Conservation (phyloP, 2,113 vertebrate species). For the Pelodiscus sinensis region DNA sequence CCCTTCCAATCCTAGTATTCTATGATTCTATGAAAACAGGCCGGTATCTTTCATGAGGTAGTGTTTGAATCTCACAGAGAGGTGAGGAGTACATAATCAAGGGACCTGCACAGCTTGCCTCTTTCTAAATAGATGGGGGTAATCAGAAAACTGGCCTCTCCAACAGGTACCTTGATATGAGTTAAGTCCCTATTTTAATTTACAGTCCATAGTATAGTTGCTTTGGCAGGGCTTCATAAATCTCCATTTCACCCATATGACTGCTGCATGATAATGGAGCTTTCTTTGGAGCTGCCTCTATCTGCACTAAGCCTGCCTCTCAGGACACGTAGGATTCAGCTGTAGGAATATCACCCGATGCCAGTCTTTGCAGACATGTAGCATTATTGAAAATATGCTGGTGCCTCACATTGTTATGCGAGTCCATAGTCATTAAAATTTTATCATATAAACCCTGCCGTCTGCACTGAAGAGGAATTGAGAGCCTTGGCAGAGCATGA, state of each 20-base stretch:
- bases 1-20: too few relatives aligned
- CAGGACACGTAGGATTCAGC: conserved; percentile 58
- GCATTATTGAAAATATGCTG: conserved; percentile 72
- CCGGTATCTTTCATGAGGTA: conserved; percentile 31
- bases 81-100: neutral
- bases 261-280: conserved; percentile 70
- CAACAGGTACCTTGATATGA: conserved; percentile 48
- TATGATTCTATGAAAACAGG: neutral
- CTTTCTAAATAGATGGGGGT: conserved; percentile 50
- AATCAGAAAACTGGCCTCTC: conserved; percentile 68
- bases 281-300: conserved; percentile 67
- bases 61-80: conserved; percentile 33
- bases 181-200: conserved; percentile 78
- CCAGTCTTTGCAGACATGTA: conserved; percentile 60
- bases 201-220: conserved; percentile 74
- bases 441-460: conserved; percentile 76
- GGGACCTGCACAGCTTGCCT: conserved; percentile 34
- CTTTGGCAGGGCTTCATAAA: conserved; percentile 78
- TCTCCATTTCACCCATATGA: conserved; percentile 64
- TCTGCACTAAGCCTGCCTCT: conserved; percentile 56
- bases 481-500: conserved; percentile 71
- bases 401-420: conserved; percentile 71
- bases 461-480: conserved; percentile 73
- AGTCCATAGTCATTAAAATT: conserved; percentile 80
- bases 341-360: conserved; percentile 57